phyloP scores from a whole-genome alignment of 1,140 invertebrate species.

The Marisa cornuarietis region DNA sequence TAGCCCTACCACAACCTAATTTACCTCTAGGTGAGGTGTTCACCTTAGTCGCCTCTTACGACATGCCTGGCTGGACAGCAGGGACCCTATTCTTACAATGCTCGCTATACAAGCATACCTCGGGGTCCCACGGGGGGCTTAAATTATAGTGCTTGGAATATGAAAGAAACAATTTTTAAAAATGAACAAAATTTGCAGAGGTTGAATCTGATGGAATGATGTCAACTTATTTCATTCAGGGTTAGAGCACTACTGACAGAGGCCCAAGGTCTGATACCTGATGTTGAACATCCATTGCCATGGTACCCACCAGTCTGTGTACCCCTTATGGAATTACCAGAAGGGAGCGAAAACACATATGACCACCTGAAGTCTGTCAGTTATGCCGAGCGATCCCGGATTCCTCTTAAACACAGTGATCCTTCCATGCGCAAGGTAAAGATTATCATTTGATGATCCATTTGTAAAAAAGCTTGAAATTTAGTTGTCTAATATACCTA shows the following conservation, averaged over 20 bases:
- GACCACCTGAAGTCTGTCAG: constrained; percentile 65
- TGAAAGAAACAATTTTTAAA: background rate
- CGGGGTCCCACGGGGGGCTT: too few species aligned
- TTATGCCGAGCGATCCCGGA: constrained; percentile 57
- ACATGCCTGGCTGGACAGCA: too few species aligned
- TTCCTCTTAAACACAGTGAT: constrained; percentile 63
- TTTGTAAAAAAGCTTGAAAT: too few species aligned
- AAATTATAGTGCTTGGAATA: background rate
- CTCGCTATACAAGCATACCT: too few species aligned
- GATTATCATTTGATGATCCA: too few species aligned
- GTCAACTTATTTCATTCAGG: constrained; percentile 44
- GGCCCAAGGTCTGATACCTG: constrained; percentile 71
- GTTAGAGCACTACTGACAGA: constrained; percentile 67
- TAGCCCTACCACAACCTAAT: too few species aligned
- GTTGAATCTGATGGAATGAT: background rate
- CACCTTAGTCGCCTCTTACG: too few species aligned
- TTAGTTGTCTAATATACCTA: too few species aligned
- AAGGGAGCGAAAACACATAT: constrained; percentile 51
- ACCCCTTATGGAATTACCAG: constrained; percentile 58
- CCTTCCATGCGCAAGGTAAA: constrained; percentile 60
- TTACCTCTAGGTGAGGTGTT: too few species aligned
- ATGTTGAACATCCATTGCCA: constrained; percentile 75
- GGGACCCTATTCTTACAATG: too few species aligned
- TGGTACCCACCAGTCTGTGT: constrained; percentile 80
- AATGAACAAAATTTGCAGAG: too few species aligned